phyloP scores from a whole-genome alignment of 2,888 invertebrate species.

The Drosophila greeni region DNA sequence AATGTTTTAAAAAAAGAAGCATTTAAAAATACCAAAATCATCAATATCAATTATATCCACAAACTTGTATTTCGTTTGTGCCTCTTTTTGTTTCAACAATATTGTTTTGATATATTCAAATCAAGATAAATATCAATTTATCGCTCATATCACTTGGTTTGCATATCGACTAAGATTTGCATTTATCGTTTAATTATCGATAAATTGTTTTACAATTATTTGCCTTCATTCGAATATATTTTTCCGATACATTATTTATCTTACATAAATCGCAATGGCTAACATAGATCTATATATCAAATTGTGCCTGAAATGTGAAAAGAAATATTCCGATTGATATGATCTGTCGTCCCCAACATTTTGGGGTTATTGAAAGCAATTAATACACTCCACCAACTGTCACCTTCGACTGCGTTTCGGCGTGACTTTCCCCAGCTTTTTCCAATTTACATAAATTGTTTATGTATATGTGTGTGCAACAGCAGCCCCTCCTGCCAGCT shows the following conservation, averaged over 20 bases:
- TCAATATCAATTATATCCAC: too few species aligned
- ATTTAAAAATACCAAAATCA: too few species aligned
- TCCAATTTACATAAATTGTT: conserved; percentile 65
- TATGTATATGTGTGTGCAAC: not conserved
- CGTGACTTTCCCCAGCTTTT: conserved; percentile 65
- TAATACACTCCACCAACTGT: conserved; percentile 56
- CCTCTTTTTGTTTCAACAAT: too few species aligned
- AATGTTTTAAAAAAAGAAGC: too few species aligned
- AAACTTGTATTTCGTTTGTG: too few species aligned
- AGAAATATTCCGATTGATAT: not conserved
- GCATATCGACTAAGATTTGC: too few species aligned
- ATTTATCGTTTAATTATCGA: not conserved
- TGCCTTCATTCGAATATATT: too few species aligned
- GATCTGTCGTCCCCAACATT: not conserved
- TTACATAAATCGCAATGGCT: too few species aligned
- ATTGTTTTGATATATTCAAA: too few species aligned
- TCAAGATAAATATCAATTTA: too few species aligned
- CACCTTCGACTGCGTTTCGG: conserved; percentile 49
- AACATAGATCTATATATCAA: not conserved
- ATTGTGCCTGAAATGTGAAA: not conserved
- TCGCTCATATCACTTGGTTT: too few species aligned
- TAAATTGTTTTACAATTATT: not conserved
- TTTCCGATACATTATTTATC: too few species aligned
- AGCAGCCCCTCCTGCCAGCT: conserved; percentile 8
- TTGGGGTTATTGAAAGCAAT: conserved; percentile 51